These are phyloP conservation scores for Argyresthia goedartella DNA, from an alignment of 2,888 invertebrate species.

Conservation along the genomic window DNA sequence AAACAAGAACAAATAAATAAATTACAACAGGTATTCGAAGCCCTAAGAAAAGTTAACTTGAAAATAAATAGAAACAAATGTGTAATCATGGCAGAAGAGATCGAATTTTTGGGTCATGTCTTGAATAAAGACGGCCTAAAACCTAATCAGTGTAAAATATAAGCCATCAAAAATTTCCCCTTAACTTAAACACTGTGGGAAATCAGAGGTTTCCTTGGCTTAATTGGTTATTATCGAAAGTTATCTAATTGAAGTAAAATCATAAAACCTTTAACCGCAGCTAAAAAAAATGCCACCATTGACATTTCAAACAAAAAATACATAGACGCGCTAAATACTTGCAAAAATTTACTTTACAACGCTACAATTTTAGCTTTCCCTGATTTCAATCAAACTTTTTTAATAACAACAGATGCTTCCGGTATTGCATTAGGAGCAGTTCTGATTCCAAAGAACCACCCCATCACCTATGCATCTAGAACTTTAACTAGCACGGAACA, in stretches of 20 bases:
- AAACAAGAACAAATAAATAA: conserved; percentile 18
- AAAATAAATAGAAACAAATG: conserved; percentile 19
- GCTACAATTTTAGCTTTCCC: conserved; percentile 10
- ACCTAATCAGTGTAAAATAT: conserved; percentile 21
- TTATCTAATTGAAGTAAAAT: conserved; percentile 24
- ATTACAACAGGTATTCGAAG: conserved; percentile 15
- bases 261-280: conserved; percentile 14
- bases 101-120: conserved; percentile 23
- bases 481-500: conserved; percentile 18
- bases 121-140: conserved; percentile 19
- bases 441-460: conserved; percentile 6
- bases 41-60: conserved; percentile 14
- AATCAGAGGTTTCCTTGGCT: conserved; percentile 27
- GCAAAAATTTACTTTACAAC: conserved; percentile 8
- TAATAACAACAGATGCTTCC: conserved; percentile 9
- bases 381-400: conserved; percentile 10
- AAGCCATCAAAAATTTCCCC: conserved; percentile 17
- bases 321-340: conserved; percentile 7
- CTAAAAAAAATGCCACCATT: conserved; percentile 11
- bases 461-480: conserved; percentile 16
- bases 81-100: conserved; percentile 18
- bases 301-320: conserved; percentile 4
- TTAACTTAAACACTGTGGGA: conserved; percentile 16
- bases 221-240: conserved; percentile 31
- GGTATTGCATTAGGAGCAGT: conserved; percentile 9